These are phyloP conservation scores for Montipora capitata DNA, from an alignment of 92 coral and sea anemone genomes.

Conservation along the genomic window DNA sequence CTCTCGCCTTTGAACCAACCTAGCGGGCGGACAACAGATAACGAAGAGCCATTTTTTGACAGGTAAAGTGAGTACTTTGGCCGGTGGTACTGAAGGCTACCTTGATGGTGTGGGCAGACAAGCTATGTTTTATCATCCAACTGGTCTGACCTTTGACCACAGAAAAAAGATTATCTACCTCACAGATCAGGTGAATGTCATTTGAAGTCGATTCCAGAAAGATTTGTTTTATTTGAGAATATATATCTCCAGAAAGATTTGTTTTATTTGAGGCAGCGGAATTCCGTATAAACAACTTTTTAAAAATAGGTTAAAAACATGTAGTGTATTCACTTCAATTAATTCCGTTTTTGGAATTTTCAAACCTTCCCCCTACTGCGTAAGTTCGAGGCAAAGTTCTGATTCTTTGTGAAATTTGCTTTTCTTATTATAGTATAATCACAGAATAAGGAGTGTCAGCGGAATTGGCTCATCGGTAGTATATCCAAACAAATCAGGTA, in stretches of 20 bases:
- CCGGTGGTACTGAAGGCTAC: conserved; percentile 82
- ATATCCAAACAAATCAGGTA: conserved; percentile 48
- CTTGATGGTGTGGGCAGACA: conserved; percentile 71
- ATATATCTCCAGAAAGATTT: background rate
- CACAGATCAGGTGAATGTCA: conserved; percentile 78
- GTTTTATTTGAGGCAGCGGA: too few relatives aligned
- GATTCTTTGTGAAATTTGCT: too few relatives aligned
- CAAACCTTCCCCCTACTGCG: too few relatives aligned
- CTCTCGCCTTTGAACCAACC: too few relatives aligned
- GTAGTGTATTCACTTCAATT: too few relatives aligned
- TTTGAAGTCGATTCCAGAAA: too few relatives aligned
- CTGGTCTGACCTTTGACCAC: conserved; percentile 85
- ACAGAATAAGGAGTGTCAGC: conserved; percentile 84
- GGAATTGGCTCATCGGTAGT: conserved; percentile 70
- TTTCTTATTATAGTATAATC: conserved; percentile 74
- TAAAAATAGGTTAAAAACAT: too few relatives aligned
- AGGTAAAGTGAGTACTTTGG: conserved; percentile 85
- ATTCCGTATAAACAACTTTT: too few relatives aligned
- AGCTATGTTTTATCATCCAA: conserved; percentile 86
- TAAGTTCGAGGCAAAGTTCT: too few relatives aligned
- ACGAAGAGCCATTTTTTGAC: background rate
- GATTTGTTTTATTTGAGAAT: too few relatives aligned
- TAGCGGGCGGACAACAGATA: too few relatives aligned
- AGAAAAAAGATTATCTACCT: conserved; percentile 77
- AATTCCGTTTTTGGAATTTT: too few relatives aligned